A percentile compares a stretch with the other conserved stretches of the same genome.
These are phyloP conservation scores for Dicentrarchus labrax DNA, from an alignment of 2,113 vertebrate species.

Conservation along the genomic window DNA sequence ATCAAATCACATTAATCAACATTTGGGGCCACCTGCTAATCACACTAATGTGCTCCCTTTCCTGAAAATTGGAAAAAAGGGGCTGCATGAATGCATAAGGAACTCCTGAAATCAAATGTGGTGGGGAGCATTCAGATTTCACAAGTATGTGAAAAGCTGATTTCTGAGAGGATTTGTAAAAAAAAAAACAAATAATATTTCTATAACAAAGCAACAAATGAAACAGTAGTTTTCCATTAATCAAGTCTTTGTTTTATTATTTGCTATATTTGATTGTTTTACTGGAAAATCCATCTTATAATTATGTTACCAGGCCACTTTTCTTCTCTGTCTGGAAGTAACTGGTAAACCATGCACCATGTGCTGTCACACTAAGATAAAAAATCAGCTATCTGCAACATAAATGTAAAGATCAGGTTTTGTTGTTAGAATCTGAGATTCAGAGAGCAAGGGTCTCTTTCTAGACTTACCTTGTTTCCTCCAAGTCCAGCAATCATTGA, in stretches of 20 bases:
- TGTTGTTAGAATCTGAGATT: background rate
- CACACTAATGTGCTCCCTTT: constrained; percentile 53
- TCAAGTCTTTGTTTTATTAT: background rate
- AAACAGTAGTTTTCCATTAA: constrained; percentile 6
- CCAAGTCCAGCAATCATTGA: constrained; percentile 32
- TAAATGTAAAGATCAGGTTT: constrained; percentile 35
- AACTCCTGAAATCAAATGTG: constrained; percentile 41
- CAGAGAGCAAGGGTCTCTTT: constrained; percentile 32
- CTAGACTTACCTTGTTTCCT: background rate
- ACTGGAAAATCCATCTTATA: constrained; percentile 1
- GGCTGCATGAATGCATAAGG: constrained; percentile 42
- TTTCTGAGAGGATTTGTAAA: constrained; percentile 40
- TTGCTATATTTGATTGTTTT: background rate
- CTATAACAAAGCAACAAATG: constrained; percentile 1
- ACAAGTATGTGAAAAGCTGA: constrained; percentile 9
- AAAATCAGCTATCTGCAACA: background rate
- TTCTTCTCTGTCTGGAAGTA: background rate
- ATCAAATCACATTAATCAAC: constrained; percentile 73
- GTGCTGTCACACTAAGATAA: background rate
- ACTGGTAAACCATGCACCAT: background rate
- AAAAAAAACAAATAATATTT: constrained; percentile 7
- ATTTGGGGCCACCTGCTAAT: constrained; percentile 70
- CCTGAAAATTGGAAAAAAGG: constrained; percentile 48
- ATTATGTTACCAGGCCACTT: background rate
- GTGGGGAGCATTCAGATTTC: constrained; percentile 26